These are phyloP conservation scores for Pachycephus smyrnensis DNA, from an alignment of 2,888 invertebrate genomes.

Conservation along the genomic window DNA sequence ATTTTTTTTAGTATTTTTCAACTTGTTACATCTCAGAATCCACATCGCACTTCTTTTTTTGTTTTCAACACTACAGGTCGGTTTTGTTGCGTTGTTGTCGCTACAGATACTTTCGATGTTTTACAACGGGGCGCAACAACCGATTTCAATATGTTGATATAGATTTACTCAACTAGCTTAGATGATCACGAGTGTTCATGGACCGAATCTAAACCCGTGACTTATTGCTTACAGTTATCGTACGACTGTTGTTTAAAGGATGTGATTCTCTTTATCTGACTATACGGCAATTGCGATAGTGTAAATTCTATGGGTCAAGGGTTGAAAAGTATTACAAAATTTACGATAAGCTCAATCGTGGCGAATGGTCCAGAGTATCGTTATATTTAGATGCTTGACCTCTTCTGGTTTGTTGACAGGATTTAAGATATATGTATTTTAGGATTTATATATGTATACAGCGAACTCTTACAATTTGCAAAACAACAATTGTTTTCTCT, in stretches of 20 bases:
- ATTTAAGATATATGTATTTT: neutral
- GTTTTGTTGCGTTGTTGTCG: too few species aligned
- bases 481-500: neutral
- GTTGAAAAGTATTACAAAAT: conserved; percentile 46
- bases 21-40: conserved; percentile 35
- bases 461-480: neutral
- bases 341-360: conserved; percentile 41
- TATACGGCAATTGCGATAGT: neutral
- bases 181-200: too few species aligned
- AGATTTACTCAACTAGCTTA: too few species aligned
- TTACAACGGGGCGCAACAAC: too few species aligned
- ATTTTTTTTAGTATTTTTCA: conserved; percentile 12
- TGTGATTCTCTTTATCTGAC: neutral
- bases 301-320: conserved; percentile 15
- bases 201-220: neutral
- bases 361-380: too few species aligned
- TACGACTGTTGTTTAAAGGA: too few species aligned
- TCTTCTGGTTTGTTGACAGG: too few species aligned
- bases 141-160: too few species aligned
- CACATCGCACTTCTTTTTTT: conserved; percentile 35
- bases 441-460: neutral
- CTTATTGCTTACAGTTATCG: neutral
- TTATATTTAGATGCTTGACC: too few species aligned
- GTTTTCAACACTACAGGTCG: too few species aligned
- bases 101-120: too few species aligned